Base-by-base conservation (phyloP, 2,797 vertebrate species). In the Corythornis leucogaster region DNA sequence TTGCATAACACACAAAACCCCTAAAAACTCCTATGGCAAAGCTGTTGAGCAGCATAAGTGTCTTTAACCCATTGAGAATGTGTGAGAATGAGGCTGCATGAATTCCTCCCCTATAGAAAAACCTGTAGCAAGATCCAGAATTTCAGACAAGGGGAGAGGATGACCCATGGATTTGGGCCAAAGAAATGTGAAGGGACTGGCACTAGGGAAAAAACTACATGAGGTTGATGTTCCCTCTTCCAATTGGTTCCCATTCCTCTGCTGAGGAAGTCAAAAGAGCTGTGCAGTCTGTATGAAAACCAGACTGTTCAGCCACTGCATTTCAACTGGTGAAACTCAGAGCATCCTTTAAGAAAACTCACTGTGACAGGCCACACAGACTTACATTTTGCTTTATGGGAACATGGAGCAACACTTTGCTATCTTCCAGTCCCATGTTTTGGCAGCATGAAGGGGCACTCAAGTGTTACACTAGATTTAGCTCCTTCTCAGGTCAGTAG, bases 401-500 rank as follows among this genome's bases (percentile, higher is more conserved):
- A 19, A 62, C 5, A 53, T 17, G 19, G 8, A 48, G 48, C 59
- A 71, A 35, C 31, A 10, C 18, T 35, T 43, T 59, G 38, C 54
- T 80, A 17, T 19, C 61, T 17, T 28, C 22, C 20, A 68, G 64
- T 9, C 35, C 24, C 33, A 11, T 8, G 15, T 24, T 87, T 4
- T n/a, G 31, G 54, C 73, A 90, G 68, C 33, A n/a, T 3, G 7
- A 53, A 55, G 50, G n/a, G 48, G 38, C 64, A 64, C 33, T 53
- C 3, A 54, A 46, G 43, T 51, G 78, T 58, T 75, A 50, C 69
- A 43, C 69, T 76, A 48, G 79, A 69, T 71, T 58, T 58, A 89
- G 81, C n/a, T 55, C 81, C 22, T 71, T 63, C 73, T 55, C 69
- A 35, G 93, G 92, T 96, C 88, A 96, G 69, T 83, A 62, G 88